A percentile compares a stretch with the other conserved stretches of the same genome.
Conservation (phyloP, 2,797 vertebrate species). For the Okamejei kenojei region DNA sequence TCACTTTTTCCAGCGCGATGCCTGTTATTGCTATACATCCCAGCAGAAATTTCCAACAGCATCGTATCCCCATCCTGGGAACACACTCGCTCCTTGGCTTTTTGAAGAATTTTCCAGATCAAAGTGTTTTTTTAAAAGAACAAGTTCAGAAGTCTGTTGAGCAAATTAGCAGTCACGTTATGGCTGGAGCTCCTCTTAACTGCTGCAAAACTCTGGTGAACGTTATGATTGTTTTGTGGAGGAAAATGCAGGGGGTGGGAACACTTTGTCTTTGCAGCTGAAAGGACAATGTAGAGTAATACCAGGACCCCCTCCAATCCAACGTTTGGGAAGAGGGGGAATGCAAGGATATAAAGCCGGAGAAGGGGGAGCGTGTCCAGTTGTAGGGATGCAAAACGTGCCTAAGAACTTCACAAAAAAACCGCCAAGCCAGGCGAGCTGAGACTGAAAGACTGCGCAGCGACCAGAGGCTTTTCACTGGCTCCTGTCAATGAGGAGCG, state of each 20-base stretch:
- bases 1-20: conserved; percentile 39
- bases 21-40: conserved; percentile 43
- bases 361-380: not conserved
- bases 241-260: not conserved
- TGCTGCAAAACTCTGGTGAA: not conserved
- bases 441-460: not conserved
- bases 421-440: not conserved
- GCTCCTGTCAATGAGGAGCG: conserved; percentile 7
- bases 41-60: conserved; percentile 41
- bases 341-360: not conserved
- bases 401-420: not conserved
- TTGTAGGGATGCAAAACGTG: not conserved
- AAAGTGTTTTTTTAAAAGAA: not conserved
- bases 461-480: not conserved
- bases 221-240: not conserved
- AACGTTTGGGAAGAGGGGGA: too few relatives aligned
- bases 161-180: too few relatives aligned
- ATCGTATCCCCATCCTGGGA: conserved; percentile 40
- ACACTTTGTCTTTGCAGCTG: not conserved
- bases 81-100: conserved; percentile 18
- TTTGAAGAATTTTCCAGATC: not conserved
- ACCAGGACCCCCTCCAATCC: too few relatives aligned
- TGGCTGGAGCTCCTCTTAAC: not conserved
- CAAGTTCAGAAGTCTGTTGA: not conserved
- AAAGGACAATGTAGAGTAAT: not conserved